Evolutionary conservation across 2,113 vertebrate genomes (phyloP).

Genomic region (Turnix velox): DNA sequence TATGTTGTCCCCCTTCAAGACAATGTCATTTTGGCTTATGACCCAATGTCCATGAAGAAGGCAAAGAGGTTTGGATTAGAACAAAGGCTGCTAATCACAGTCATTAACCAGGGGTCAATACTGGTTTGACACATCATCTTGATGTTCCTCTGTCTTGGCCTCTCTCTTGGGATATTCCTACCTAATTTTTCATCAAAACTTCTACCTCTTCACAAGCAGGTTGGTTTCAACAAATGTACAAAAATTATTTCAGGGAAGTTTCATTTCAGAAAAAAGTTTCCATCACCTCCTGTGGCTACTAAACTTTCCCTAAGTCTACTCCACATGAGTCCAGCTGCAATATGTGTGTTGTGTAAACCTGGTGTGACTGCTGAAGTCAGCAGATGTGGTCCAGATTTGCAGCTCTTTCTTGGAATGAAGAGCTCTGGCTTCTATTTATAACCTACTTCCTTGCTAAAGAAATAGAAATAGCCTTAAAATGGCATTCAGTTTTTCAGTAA

Average conservation of each 20-base stretch:
- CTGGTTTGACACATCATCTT: background rate
- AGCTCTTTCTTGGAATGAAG: background rate
- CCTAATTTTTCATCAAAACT: background rate
- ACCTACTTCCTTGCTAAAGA: background rate
- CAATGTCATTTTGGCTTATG: background rate
- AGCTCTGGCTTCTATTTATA: slow-evolving; percentile 38
- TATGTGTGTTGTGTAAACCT: slow-evolving; percentile 6
- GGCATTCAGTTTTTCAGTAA: slow-evolving; percentile 7
- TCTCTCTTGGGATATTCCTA: background rate
- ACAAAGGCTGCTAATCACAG: too few species aligned
- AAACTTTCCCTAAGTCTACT: background rate
- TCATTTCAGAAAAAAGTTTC: background rate
- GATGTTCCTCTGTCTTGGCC: background rate
- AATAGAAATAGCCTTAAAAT: background rate
- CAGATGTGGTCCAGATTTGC: slow-evolving; percentile 39
- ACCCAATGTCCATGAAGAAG: background rate
- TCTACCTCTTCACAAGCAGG: background rate
- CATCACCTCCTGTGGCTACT: background rate
- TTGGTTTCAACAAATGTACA: background rate
- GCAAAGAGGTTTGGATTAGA: background rate
- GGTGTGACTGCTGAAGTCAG: slow-evolving; percentile 34
- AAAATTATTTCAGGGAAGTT: background rate
- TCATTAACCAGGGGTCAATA: background rate
- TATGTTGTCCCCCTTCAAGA: background rate
- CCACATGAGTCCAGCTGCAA: background rate